Evolutionary conservation across 2,797 vertebrate genomes (phyloP).

Genomic region (Hozukius guyotensis): DNA sequence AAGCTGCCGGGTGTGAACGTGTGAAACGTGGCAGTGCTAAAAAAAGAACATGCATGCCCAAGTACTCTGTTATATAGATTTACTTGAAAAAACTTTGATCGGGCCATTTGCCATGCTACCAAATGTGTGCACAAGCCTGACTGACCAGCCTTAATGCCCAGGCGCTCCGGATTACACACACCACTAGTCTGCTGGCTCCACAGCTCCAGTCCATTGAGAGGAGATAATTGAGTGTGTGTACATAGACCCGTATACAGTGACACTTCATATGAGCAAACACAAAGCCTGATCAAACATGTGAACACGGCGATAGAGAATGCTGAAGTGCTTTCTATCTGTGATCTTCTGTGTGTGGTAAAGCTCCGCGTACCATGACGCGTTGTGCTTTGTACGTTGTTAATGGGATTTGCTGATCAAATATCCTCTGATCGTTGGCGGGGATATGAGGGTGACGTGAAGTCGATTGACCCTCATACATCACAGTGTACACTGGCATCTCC

Average conservation of each 20-base stretch:
- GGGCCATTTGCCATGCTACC: slow-evolving; percentile 38
- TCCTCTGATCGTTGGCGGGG: slow-evolving; percentile 45
- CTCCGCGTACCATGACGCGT: slow-evolving; percentile 11
- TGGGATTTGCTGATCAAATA: slow-evolving; percentile 66
- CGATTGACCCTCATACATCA: slow-evolving; percentile 47
- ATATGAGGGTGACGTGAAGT: slow-evolving; percentile 35
- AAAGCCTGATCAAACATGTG: slow-evolving; percentile 70
- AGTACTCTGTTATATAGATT: slow-evolving; percentile 12
- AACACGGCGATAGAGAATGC: slow-evolving; percentile 30
- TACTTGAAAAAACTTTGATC: slow-evolving; percentile 36
- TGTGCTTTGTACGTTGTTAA: slow-evolving; percentile 54
- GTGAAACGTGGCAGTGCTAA: slow-evolving; percentile 5
- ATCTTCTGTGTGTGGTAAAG: slow-evolving; percentile 37
- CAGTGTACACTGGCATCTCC: neutral
- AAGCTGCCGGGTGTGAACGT: neutral
- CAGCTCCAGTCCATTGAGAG: slow-evolving; percentile 37
- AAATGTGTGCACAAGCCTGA: slow-evolving; percentile 58
- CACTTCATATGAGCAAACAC: slow-evolving; percentile 67
- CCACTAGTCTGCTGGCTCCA: slow-evolving; percentile 48
- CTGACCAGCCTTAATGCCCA: slow-evolving; percentile 51
- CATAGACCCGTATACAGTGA: slow-evolving; percentile 53
- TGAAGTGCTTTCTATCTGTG: slow-evolving; percentile 49
- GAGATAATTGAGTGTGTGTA: slow-evolving; percentile 67
- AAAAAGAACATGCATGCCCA: neutral
- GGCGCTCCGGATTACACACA: slow-evolving; percentile 62